Evolutionary conservation across 1,140 invertebrate species (phyloP).

Genomic region (Myzus persicae): DNA sequence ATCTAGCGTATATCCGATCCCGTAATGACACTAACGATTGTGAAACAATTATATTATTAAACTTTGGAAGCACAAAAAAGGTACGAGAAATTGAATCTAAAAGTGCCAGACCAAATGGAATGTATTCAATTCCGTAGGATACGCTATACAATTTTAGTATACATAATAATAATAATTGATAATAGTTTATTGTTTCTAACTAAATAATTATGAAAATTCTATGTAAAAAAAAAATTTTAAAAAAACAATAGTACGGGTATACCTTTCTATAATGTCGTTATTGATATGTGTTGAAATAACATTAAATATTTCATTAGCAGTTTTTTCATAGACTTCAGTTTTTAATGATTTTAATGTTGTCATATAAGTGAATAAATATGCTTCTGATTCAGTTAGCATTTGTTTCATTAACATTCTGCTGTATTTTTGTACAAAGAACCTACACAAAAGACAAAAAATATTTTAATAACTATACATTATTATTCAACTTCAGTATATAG

Average conservation of each 20-base stretch:
- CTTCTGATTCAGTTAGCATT: slow-evolving; percentile 48
- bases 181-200: background rate
- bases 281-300: background rate
- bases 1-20: slow-evolving; percentile 34
- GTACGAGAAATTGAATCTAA: slow-evolving; percentile 42
- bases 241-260: background rate
- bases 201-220: background rate
- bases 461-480: background rate
- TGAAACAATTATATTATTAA: slow-evolving; percentile 13
- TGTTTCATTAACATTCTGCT: slow-evolving; percentile 22
- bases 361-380: background rate
- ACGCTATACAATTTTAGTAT: background rate
- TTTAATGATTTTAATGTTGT: slow-evolving; percentile 10
- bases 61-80: background rate
- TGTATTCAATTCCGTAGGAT: slow-evolving; percentile 40
- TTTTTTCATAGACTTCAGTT: background rate
- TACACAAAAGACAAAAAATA: background rate
- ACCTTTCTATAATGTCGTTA: slow-evolving; percentile 21
- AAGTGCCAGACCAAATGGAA: slow-evolving; percentile 31
- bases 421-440: slow-evolving; percentile 25
- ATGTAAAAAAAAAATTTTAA: background rate
- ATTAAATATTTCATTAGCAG: background rate
- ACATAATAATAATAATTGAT: background rate
- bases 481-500: background rate
- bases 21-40: slow-evolving; percentile 33